A percentile compares a stretch with the other conserved stretches of the same genome.
These are phyloP conservation scores for Eulithis testata DNA, from an alignment of 2,888 invertebrate genomes.

Conservation along the genomic window DNA sequence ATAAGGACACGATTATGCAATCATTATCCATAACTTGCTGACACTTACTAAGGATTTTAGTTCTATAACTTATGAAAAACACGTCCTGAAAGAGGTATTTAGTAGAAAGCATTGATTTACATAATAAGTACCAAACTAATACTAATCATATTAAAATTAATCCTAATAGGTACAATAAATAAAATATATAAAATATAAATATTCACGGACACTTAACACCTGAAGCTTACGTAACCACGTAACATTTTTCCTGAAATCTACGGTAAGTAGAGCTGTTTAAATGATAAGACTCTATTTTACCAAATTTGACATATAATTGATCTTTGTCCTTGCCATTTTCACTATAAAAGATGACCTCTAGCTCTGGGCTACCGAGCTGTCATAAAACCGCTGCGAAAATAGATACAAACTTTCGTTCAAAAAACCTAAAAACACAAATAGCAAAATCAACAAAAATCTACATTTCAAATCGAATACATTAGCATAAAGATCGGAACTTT, in stretches of 20 bases:
- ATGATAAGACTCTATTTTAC: no score
- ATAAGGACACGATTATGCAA: not conserved
- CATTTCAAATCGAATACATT: slow-evolving; percentile 36
- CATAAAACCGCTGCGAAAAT: not conserved
- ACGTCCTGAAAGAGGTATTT: no score
- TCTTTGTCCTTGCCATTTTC: not conserved
- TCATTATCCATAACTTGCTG: no score
- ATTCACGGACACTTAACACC: no score
- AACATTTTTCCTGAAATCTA: no score
- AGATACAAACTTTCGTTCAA: slow-evolving; percentile 4
- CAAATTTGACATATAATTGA: not conserved
- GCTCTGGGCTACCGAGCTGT: not conserved
- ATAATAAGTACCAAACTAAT: not conserved
- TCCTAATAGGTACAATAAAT: no score
- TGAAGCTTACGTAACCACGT: no score
- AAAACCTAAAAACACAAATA: slow-evolving; percentile 32
- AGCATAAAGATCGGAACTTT: slow-evolving; percentile 30
- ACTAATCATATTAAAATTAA: not conserved
- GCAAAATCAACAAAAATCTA: slow-evolving; percentile 27
- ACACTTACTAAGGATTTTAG: no score
- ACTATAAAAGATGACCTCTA: not conserved
- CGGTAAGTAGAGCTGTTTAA: no score
- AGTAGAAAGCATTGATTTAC: not conserved
- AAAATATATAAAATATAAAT: no score
- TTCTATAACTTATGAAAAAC: no score